Base-by-base conservation (phyloP, 2,888 invertebrate genomes). In the Monopis laevigella region DNA sequence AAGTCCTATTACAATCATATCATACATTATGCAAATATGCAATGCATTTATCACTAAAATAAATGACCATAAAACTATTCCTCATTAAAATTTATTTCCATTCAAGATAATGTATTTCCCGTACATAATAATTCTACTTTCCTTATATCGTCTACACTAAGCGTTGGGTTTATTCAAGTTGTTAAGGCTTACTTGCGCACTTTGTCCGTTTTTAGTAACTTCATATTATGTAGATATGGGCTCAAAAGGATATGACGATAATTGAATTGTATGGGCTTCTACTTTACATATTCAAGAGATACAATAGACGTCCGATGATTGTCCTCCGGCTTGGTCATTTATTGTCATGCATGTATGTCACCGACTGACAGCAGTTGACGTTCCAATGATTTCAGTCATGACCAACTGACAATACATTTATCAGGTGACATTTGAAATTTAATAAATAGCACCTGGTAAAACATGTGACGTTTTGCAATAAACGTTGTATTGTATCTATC, bases 331-430 rank as follows among this genome's bases (percentile, higher is more conserved):
- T 27, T 29, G 51, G 55, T 54, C 60, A 67, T 65, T 70, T 36
- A 36, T 40, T 69, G 67, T 65, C 70, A 65, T 66, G 64, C 65
- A 69, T 71, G 63, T 66, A 65, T 62, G 62, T 65, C 56, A 57
- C 57, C 57, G 54, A 51, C 52, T 52, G 62, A 65, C 64, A 70
- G 70, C 72, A 70, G 70, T 59, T 71, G 68, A 66, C 70, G 66
- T 67, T 53, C 60, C 54, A 56, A 59, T 68, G 69, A 70, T 72
- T 74, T 74, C 70, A 71, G 71, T 71, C 16, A 12, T 36, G 24
- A 8, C 24, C 24, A 5, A 5, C 6, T 7, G 24, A 21, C 6
- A 21, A 21, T 62, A 51, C 56, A 60, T 48, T 53, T 56, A 10
- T 13, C 19, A 48, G 48, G 50, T 54, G 55, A 54, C 56, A 45